These are phyloP conservation scores for Dipodomys merriami DNA, from an alignment of 2,113 vertebrate genomes.

Conservation along the genomic window DNA sequence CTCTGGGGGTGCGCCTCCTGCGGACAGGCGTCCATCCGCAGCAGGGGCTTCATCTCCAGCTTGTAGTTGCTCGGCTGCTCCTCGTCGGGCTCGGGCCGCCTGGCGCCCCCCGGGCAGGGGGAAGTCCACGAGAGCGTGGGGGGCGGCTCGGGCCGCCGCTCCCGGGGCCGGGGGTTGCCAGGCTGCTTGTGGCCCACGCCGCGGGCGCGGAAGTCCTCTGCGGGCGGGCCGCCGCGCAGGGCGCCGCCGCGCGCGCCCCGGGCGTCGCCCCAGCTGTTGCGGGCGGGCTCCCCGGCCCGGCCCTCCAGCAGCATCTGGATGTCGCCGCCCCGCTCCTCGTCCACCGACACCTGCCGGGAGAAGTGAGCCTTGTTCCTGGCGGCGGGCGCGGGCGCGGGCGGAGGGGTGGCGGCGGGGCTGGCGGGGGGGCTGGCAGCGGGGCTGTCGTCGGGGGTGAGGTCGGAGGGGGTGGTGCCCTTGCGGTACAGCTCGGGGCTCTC, in stretches of 20 bases:
- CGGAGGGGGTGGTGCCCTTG: constrained; percentile 95
- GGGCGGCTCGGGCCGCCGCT: constrained; percentile 92
- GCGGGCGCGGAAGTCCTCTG: constrained; percentile 91
- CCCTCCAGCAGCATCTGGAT: constrained; percentile 97
- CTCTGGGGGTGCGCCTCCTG: constrained; percentile 87
- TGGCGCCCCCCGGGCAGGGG: constrained; percentile 91
- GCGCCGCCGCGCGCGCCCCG: constrained; percentile 81
- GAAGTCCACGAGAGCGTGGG: constrained; percentile 91
- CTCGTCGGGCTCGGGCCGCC: constrained; percentile 92
- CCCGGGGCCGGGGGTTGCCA: constrained; percentile 93
- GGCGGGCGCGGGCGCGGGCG: constrained; percentile 84
- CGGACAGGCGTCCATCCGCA: constrained; percentile 87
- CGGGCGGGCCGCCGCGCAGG: constrained; percentile 87
- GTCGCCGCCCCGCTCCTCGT: constrained; percentile 93
- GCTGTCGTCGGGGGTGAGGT: constrained; percentile 94
- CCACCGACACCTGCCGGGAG: constrained; percentile 93
- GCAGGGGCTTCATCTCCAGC: constrained; percentile 96
- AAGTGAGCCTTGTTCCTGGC: constrained; percentile 93
- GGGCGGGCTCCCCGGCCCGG: constrained; percentile 88
- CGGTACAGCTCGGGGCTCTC: constrained; percentile 98
- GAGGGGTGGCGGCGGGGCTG: constrained; percentile 90
- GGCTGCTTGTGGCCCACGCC: constrained; percentile 91
- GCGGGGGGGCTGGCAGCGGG: constrained; percentile 92
- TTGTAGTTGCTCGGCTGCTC: constrained; percentile 94
- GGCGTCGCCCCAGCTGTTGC: constrained; percentile 91